Percentiles rank a stretch among this genome's conserved stretches.
Conservation (phyloP, 2,888 invertebrate genomes). For the Harpagoxenus sublaevis region DNA sequence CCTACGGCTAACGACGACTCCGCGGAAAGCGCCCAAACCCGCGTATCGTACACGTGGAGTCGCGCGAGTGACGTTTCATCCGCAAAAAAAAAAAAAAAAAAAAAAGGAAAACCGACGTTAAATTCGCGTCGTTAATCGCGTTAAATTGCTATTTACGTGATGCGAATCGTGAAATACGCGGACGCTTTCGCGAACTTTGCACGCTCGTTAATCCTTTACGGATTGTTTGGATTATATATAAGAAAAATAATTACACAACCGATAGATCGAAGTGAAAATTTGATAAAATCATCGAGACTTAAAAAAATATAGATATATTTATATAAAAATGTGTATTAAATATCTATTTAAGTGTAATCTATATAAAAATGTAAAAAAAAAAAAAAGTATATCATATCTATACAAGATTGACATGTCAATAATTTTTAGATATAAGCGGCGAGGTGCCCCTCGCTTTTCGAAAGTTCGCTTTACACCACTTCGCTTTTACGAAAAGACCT, state of each 20-base stretch:
- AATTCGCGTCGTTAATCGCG: neutral
- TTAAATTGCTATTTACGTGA: neutral
- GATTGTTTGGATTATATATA: neutral
- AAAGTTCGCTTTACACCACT: too few species aligned
- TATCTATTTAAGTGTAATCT: too few species aligned
- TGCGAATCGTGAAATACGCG: neutral
- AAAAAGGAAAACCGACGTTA: neutral
- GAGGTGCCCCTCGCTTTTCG: too few species aligned
- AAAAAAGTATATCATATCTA: too few species aligned
- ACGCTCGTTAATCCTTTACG: neutral
- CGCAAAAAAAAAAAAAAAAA: neutral
- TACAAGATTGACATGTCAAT: neutral
- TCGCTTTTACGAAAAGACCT: too few species aligned
- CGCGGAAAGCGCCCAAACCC: neutral
- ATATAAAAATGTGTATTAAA: neutral
- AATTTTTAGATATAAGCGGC: neutral
- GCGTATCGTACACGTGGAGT: conserved; percentile 15
- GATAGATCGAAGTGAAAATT: neutral
- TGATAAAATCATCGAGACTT: neutral
- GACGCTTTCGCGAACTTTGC: neutral
- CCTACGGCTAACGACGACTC: conserved; percentile 13
- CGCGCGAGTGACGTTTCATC: conserved; percentile 19
- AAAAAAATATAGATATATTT: neutral
- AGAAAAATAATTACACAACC: neutral
- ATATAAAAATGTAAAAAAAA: too few species aligned